Evolutionary conservation across 1,140 invertebrate genomes (phyloP).

Genomic region (Bombyx mandarina): DNA sequence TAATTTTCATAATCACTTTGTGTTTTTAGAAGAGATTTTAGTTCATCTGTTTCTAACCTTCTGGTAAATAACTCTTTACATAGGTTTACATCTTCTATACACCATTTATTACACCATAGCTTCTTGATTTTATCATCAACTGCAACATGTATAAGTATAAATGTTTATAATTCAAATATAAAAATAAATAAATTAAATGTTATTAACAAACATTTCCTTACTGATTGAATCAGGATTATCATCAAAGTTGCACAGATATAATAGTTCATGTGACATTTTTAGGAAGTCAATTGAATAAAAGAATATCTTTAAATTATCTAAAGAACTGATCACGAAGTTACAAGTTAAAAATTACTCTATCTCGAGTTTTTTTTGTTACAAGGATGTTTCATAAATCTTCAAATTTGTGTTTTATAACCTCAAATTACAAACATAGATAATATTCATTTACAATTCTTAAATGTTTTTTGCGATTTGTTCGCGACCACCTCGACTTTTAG

Average conservation of each 20-base stretch:
- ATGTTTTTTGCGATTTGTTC: too few relatives aligned
- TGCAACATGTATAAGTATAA: conserved; percentile 13
- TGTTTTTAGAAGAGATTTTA: conserved; percentile 29
- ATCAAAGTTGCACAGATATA: conserved; percentile 56
- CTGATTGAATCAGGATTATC: conserved; percentile 15
- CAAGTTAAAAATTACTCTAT: too few relatives aligned
- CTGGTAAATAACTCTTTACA: conserved; percentile 31
- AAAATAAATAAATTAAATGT: conserved; percentile 3
- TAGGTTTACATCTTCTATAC: conserved; percentile 29
- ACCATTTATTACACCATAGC: conserved; percentile 48
- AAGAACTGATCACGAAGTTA: too few relatives aligned
- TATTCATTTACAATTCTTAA: too few relatives aligned
- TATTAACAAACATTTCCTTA: conserved; percentile 1
- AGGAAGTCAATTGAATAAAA: too few relatives aligned
- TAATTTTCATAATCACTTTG: conserved; percentile 20
- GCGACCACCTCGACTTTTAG: too few relatives aligned
- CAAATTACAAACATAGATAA: too few relatives aligned
- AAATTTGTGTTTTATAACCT: too few relatives aligned
- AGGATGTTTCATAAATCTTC: too few relatives aligned
- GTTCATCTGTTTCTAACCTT: conserved; percentile 22
- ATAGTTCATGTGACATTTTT: not conserved
- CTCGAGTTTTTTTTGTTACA: too few relatives aligned
- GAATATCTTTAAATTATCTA: too few relatives aligned
- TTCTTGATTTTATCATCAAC: conserved; percentile 26
- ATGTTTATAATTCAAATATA: not conserved